Percentiles rank a stretch among this genome's conserved stretches.
phyloP scores from a whole-genome alignment of 1,140 invertebrate genomes.

The Caligus rogercresseyi region DNA sequence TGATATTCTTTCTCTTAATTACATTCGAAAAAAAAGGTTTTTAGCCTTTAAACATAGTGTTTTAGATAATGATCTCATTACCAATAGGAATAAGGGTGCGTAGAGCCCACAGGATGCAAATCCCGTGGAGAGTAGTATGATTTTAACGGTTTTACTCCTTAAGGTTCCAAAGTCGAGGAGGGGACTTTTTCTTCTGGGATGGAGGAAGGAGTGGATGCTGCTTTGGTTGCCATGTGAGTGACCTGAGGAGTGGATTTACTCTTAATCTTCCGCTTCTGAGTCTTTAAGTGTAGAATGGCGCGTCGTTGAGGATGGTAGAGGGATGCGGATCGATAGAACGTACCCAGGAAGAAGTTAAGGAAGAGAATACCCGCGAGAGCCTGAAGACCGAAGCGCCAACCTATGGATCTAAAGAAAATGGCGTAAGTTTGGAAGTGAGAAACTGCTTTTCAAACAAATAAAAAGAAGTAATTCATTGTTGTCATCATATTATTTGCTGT shows the following conservation, averaged over 20 bases:
- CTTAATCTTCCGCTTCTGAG: slow-evolving; percentile 52
- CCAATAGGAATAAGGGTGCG: slow-evolving; percentile 66
- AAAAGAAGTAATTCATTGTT: too few relatives aligned
- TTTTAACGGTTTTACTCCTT: slow-evolving; percentile 60
- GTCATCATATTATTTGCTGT: too few relatives aligned
- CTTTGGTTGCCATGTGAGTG: neutral
- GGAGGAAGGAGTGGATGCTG: neutral
- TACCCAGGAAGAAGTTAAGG: slow-evolving; percentile 62
- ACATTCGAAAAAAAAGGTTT: neutral
- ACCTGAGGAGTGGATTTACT: slow-evolving; percentile 27
- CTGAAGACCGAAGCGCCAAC: slow-evolving; percentile 64
- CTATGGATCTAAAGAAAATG: slow-evolving; percentile 44
- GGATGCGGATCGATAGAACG: slow-evolving; percentile 67
- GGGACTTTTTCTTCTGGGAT: slow-evolving; percentile 46
- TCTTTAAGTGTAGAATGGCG: slow-evolving; percentile 70
- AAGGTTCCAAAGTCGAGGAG: slow-evolving; percentile 71
- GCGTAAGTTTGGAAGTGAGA: too few relatives aligned
- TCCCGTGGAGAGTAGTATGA: slow-evolving; percentile 56
- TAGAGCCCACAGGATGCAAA: slow-evolving; percentile 62
- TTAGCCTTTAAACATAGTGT: too few relatives aligned
- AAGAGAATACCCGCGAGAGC: slow-evolving; percentile 64
- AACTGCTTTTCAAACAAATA: too few relatives aligned
- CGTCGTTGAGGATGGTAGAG: slow-evolving; percentile 68
- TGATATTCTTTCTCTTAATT: neutral
- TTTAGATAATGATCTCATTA: slow-evolving; percentile 29